A percentile compares a stretch with the other conserved stretches of the same genome.
Conservation (phyloP, 2,888 invertebrate species). For the Sarcophaga carnaria region DNA sequence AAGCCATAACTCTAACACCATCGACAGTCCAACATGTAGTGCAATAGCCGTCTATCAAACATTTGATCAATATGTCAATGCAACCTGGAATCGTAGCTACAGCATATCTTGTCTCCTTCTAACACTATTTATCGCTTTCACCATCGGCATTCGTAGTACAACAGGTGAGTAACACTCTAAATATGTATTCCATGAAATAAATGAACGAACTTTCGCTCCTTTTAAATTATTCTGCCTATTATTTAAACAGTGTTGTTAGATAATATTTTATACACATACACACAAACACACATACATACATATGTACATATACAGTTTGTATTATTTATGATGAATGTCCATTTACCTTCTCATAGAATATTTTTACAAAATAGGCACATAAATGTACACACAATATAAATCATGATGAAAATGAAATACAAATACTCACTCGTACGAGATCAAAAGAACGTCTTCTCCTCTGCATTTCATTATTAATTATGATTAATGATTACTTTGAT, state of each 20-base stretch:
- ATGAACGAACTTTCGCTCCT: no score
- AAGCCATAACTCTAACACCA: constrained; percentile 20
- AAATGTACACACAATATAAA: constrained; percentile 16
- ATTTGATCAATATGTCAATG: constrained; percentile 54
- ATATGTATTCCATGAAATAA: not conserved
- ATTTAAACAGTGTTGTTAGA: no score
- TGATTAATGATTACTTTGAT: constrained; percentile 58
- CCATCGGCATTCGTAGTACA: constrained; percentile 76
- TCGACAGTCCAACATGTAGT: not conserved
- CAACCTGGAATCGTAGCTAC: constrained; percentile 42
- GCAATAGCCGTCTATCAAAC: constrained; percentile 42
- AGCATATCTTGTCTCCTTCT: constrained; percentile 74
- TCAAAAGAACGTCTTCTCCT: constrained; percentile 43
- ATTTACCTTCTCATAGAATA: not conserved
- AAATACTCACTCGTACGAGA: not conserved
- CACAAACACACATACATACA: not conserved
- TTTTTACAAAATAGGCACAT: constrained; percentile 7
- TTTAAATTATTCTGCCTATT: no score
- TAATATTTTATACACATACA: not conserved
- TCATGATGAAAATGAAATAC: constrained; percentile 4
- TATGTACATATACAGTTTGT: not conserved
- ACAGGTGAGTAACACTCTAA: constrained; percentile 76
- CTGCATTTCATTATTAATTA: constrained; percentile 23
- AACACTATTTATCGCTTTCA: constrained; percentile 79
- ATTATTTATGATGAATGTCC: constrained; percentile 7